Percentiles rank a stretch among this genome's conserved stretches.
phyloP scores from a whole-genome alignment of 1,140 invertebrate genomes.

The Acromyrmex heyeri region DNA sequence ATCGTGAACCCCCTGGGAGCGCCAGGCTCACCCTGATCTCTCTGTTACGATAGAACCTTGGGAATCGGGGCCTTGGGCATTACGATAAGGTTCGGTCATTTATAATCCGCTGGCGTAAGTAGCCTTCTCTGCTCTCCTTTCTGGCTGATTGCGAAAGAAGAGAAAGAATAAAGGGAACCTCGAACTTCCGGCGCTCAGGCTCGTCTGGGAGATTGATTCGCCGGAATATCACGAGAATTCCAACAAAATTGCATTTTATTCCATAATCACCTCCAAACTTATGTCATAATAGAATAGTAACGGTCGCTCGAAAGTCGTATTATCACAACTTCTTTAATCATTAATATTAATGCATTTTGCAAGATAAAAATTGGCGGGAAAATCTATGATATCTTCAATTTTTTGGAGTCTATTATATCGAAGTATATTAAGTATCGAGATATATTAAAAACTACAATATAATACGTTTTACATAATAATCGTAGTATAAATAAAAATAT shows the following conservation, averaged over 20 bases:
- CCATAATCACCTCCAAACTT: slow-evolving; percentile 27
- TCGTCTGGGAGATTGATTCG: slow-evolving; percentile 65
- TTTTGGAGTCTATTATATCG: neutral
- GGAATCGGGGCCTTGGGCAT: slow-evolving; percentile 74
- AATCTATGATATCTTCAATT: neutral
- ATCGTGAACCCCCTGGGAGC: slow-evolving; percentile 80
- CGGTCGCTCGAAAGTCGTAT: neutral
- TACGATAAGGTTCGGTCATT: slow-evolving; percentile 81
- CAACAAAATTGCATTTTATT: slow-evolving; percentile 59
- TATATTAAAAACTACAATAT: neutral
- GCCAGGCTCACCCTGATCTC: slow-evolving; percentile 78
- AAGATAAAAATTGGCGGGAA: neutral
- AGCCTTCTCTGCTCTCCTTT: slow-evolving; percentile 68
- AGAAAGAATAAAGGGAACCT: slow-evolving; percentile 71
- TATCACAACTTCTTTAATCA: neutral
- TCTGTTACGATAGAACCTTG: slow-evolving; percentile 79
- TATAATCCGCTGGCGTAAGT: slow-evolving; percentile 80
- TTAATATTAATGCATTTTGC: slow-evolving; percentile 2
- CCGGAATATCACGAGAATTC: slow-evolving; percentile 60
- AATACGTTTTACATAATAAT: too few species aligned
- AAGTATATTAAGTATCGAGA: neutral
- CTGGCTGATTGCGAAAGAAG: slow-evolving; percentile 61
- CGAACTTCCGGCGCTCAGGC: slow-evolving; percentile 66
- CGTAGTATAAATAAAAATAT: neutral
- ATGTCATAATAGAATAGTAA: neutral